Percentiles rank a stretch among this genome's conserved stretches.
Conservation (phyloP, 2,888 invertebrate genomes). For the Cryptophagus acutangulus region DNA sequence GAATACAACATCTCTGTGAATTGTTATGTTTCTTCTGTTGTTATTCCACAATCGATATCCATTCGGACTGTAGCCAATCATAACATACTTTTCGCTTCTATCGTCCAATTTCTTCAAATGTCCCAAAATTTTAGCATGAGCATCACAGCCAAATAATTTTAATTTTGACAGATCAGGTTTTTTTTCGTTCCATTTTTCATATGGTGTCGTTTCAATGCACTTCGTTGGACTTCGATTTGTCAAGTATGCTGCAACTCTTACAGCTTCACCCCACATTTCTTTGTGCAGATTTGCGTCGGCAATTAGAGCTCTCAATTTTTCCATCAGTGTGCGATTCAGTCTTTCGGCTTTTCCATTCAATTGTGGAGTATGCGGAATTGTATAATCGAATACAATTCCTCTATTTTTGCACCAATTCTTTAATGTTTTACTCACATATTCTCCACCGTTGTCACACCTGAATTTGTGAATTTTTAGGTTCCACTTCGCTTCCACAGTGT, state of each 20-base stretch:
- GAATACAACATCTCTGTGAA: slow-evolving; percentile 19
- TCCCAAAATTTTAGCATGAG: slow-evolving; percentile 28
- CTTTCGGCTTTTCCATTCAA: slow-evolving; percentile 26
- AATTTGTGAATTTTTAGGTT: slow-evolving; percentile 20
- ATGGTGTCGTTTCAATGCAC: slow-evolving; percentile 25
- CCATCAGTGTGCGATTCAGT: slow-evolving; percentile 23
- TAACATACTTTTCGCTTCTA: slow-evolving; percentile 27
- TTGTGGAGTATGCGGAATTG: slow-evolving; percentile 24
- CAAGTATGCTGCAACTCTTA: slow-evolving; percentile 15
- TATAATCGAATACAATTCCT: slow-evolving; percentile 20
- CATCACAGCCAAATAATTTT: slow-evolving; percentile 32
- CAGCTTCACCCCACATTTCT: slow-evolving; percentile 22
- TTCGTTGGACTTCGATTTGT: slow-evolving; percentile 19
- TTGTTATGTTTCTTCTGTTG: slow-evolving; percentile 11
- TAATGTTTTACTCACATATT: slow-evolving; percentile 17
- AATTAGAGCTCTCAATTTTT: slow-evolving; percentile 24
- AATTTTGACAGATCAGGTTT: slow-evolving; percentile 32
- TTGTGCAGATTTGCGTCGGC: slow-evolving; percentile 16
- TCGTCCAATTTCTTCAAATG: slow-evolving; percentile 31
- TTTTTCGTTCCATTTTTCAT: slow-evolving; percentile 31
- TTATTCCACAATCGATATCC: slow-evolving; percentile 19
- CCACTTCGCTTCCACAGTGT: slow-evolving; percentile 16
- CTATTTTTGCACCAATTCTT: slow-evolving; percentile 20
- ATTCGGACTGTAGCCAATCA: slow-evolving; percentile 24
- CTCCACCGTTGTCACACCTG: slow-evolving; percentile 26